Conservation (phyloP, 2,888 invertebrate species). For the Drosophila fulvimacula region DNA sequence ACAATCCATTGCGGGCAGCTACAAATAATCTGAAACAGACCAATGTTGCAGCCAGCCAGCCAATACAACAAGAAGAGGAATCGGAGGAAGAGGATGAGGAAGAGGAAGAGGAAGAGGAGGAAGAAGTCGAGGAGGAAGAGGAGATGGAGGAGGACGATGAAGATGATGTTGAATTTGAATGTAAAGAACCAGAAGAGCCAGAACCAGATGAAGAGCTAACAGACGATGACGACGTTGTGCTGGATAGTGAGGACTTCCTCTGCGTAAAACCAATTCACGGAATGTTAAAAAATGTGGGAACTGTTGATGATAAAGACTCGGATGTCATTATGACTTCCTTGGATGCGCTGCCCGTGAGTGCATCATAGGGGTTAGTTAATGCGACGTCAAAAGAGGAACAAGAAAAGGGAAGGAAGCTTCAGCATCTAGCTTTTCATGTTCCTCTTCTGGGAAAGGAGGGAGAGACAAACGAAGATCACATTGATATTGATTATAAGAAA, state of each 20-base stretch:
- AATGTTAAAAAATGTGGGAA: slow-evolving; percentile 19
- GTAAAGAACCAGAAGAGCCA: background rate
- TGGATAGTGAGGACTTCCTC: slow-evolving; percentile 62
- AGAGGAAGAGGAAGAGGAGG: background rate
- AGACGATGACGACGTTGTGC: slow-evolving; percentile 46
- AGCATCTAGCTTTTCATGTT: background rate
- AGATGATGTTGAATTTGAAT: slow-evolving; percentile 18
- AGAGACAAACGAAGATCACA: background rate
- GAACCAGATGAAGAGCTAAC: slow-evolving; percentile 2
- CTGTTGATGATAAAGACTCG: slow-evolving; percentile 18
- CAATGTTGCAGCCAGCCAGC: background rate
- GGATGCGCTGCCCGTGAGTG: slow-evolving; percentile 26
- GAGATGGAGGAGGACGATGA: background rate
- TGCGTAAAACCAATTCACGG: slow-evolving; percentile 50
- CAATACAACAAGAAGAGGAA: background rate
- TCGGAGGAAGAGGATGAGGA: background rate
- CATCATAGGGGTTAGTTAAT: slow-evolving; percentile 24
- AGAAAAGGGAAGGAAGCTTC: background rate
- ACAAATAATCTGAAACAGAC: background rate
- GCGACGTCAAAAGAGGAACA: background rate
- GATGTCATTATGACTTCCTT: slow-evolving; percentile 37
- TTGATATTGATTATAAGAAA: slow-evolving; percentile 6
- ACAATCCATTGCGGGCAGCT: background rate
- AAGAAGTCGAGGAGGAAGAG: background rate
- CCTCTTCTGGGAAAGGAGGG: background rate